Base-by-base conservation (phyloP, 2,888 invertebrate species). In the Xanthorhoe designata region DNA sequence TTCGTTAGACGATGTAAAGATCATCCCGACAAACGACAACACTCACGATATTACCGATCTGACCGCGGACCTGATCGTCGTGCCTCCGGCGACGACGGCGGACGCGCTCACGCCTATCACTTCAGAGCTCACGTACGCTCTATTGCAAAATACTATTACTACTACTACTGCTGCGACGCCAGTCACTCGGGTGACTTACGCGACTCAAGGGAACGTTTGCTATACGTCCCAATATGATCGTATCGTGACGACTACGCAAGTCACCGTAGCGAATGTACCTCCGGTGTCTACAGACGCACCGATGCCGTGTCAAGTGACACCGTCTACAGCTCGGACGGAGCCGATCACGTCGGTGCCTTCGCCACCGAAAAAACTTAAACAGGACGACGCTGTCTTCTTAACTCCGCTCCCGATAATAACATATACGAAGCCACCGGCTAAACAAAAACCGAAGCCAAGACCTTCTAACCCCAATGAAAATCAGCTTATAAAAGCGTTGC, bases 401-500 rank as follows among this genome's bases (percentile, higher is more conserved):
- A 54, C 64, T n/a, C 68, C 64, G 2, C 61, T 61, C 1, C 68
- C 68, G 10, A 57, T 64, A n/a, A 68, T 64, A 49, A 49, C 38
- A 1, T 45, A 58, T 50, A 45, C 57, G 18, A 64, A 61, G 57
- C 53, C 64, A 17, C 42, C 53, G 15, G 32, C 49, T 68, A 35
- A 56, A 19, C 10, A 45, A 6, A 66, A 42, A 42, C 50, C 63
- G 5, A 61, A 29, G 13, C 13, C 38, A 13, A 42, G 38, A 49
- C 53, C 63, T 47, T 45, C 52, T 17, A 49, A 56, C 17, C 45
- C 56, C 0, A 53, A 57, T 45, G 50, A 57, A 35, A 68, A 64
- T 24, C 50, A 42, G 49, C 57, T 64, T 50, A 68, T 68, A 45
- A 64, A 68, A 54, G 57, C 68, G 24, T 61, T 68, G 42, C 54